Evolutionary conservation across 37 sponge, comb jelly and placozoan species (phyloP), one percentile per base, ranked within the genome.

Genomic region (Crambe crambe): DNA sequence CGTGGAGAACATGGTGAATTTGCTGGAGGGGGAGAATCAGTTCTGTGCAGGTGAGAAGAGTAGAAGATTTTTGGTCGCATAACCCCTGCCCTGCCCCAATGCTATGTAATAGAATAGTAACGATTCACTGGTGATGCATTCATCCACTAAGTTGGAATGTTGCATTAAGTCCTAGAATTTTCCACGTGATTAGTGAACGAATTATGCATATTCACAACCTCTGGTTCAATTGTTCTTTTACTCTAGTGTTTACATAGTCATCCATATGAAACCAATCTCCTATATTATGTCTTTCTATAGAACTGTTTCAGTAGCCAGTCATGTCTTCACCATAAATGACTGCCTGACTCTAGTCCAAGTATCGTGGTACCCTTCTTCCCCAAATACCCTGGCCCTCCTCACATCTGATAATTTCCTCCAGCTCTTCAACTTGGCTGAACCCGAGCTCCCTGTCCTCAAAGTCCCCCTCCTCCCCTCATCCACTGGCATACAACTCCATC

Each of bases 1-100:
- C 38, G 88, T 29, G 88, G 88, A 29, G 36, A 37, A 36, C 37
- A 76, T 4, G 88, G 88, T 32, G 88, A 87, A 66, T 87, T 87
- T 77, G 60, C 71, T 22, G 82, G 88, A n/a, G 88, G 82, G 32
- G 9, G 42, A 27, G 31, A 70, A 29, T 39, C 25, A 17, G 77
- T 76, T 26, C 42, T 54, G 1, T 87, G 88, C 69, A 79, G 58
- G 76, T 81, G 4, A 36, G 75, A 2, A 8, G n/a, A n/a, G n/a
- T n/a, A n/a, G n/a, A n/a, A n/a, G n/a, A n/a, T n/a, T n/a, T n/a
- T n/a, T n/a, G n/a, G n/a, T n/a, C n/a, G n/a, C n/a, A n/a, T n/a
- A n/a, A n/a, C n/a, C n/a, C n/a, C n/a, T n/a, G n/a, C n/a, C n/a
- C n/a, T n/a, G n/a, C n/a, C n/a, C n/a, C n/a, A n/a, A n/a, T n/a